Evolutionary conservation across 2,888 invertebrate genomes (phyloP).

Genomic region (Acrobeloides nanus): DNA sequence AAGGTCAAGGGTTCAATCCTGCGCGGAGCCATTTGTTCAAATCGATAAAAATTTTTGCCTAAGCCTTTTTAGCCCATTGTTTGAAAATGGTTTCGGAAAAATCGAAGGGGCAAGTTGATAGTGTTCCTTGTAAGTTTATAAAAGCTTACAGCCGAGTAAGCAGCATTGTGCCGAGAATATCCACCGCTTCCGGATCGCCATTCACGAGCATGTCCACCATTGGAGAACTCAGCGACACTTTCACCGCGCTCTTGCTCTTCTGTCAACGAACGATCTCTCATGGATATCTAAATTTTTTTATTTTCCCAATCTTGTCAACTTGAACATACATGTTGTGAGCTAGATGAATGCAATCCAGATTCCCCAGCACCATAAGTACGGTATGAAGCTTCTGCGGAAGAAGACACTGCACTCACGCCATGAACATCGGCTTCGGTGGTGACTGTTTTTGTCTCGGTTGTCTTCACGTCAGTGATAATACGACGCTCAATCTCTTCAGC

Average conservation of each 20-base stretch:
- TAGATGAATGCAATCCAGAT: neutral
- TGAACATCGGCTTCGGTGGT: constrained; percentile 46
- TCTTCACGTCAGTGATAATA: constrained; percentile 51
- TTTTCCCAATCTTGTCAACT: neutral
- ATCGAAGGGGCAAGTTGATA: no score
- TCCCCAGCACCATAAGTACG: constrained; percentile 15
- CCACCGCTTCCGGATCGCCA: no score
- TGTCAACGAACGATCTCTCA: constrained; percentile 17
- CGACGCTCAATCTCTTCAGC: constrained; percentile 48
- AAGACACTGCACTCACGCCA: constrained; percentile 9
- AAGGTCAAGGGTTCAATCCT: no score
- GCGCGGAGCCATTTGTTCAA: no score
- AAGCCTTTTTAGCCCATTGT: no score
- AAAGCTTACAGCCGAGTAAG: no score
- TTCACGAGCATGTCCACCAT: constrained; percentile 20
- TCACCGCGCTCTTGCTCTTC: constrained; percentile 48
- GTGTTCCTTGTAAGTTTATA: no score
- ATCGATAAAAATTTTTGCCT: no score
- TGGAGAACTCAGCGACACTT: constrained; percentile 52
- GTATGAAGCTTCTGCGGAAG: constrained; percentile 19
- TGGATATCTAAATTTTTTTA: constrained; percentile 13
- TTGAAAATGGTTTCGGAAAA: no score
- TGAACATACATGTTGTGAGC: neutral
- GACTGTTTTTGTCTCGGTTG: constrained; percentile 44
- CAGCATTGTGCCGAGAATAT: no score